These are phyloP conservation scores for Sebastes schlegelii DNA, from an alignment of 2,113 vertebrate genomes.

Conservation along the genomic window DNA sequence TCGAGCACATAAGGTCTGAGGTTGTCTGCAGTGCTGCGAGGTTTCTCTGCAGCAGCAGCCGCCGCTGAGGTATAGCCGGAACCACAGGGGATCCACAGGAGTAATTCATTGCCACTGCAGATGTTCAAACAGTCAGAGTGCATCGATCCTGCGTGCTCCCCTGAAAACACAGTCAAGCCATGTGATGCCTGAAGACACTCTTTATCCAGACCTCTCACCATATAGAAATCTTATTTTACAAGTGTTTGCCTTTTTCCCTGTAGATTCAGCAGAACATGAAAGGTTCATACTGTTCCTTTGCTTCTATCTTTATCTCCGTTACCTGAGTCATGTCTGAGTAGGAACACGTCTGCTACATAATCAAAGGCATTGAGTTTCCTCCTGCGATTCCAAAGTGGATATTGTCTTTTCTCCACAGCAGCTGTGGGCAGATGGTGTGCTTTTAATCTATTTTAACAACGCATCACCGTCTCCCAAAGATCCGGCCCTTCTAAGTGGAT, in stretches of 20 bases:
- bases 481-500: slow-evolving; percentile 9
- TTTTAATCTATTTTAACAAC: slow-evolving; percentile 41
- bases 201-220: slow-evolving; percentile 6
- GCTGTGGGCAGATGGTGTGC: slow-evolving; percentile 42
- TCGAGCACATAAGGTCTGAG: not conserved
- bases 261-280: not conserved
- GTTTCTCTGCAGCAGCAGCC: slow-evolving; percentile 66
- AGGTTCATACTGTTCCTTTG: not conserved
- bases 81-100: slow-evolving; percentile 59
- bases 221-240: not conserved
- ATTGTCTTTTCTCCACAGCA: slow-evolving; percentile 27
- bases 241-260: not conserved
- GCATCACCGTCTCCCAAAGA: not conserved
- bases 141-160: slow-evolving; percentile 60
- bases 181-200: not conserved
- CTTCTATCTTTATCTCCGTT: not conserved
- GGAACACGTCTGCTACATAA: not conserved
- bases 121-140: slow-evolving; percentile 67
- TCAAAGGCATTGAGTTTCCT: not conserved
- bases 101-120: slow-evolving; percentile 78
- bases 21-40: slow-evolving; percentile 52
- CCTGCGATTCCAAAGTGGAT: not conserved
- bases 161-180: slow-evolving; percentile 39
- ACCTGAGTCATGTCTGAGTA: not conserved
- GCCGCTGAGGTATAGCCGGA: slow-evolving; percentile 48